These are phyloP conservation scores for Gopherus evgoodei DNA, from an alignment of 2,113 vertebrate genomes.

Conservation along the genomic window DNA sequence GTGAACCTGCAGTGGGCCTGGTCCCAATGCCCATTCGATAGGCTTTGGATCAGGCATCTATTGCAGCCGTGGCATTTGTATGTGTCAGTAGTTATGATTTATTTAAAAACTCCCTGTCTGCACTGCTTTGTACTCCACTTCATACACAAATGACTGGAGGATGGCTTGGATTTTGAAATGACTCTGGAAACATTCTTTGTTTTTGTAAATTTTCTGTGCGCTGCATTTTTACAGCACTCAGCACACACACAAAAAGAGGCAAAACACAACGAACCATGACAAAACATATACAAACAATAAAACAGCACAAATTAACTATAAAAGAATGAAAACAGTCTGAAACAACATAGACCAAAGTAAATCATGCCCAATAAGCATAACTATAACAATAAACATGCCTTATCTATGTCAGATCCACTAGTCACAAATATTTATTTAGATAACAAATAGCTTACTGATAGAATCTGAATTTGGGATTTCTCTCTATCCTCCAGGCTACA, in stretches of 20 bases:
- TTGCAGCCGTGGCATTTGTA: not conserved
- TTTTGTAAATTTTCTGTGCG: conserved; percentile 34
- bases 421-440: conserved; percentile 59
- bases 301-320: conserved; percentile 62
- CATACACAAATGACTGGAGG: conserved; percentile 40
- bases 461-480: conserved; percentile 51
- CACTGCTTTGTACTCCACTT: conserved; percentile 34
- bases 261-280: conserved; percentile 63
- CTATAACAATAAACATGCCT: conserved; percentile 61
- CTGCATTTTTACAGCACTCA: conserved; percentile 43
- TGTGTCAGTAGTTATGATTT: conserved; percentile 25
- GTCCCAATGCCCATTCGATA: not conserved
- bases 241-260: conserved; percentile 37
- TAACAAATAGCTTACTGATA: conserved; percentile 45
- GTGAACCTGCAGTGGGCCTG: not conserved
- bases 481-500: not conserved
- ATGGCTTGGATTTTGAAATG: conserved; percentile 11
- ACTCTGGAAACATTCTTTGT: conserved; percentile 36
- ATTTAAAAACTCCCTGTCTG: conserved; percentile 54
- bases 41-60: not conserved
- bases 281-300: conserved; percentile 46
- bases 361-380: conserved; percentile 58
- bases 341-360: conserved; percentile 52
- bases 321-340: conserved; percentile 54
- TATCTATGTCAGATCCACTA: conserved; percentile 60